Evolutionary conservation across 2,113 vertebrate genomes (phyloP).

Genomic region (Myocastor coypus): DNA sequence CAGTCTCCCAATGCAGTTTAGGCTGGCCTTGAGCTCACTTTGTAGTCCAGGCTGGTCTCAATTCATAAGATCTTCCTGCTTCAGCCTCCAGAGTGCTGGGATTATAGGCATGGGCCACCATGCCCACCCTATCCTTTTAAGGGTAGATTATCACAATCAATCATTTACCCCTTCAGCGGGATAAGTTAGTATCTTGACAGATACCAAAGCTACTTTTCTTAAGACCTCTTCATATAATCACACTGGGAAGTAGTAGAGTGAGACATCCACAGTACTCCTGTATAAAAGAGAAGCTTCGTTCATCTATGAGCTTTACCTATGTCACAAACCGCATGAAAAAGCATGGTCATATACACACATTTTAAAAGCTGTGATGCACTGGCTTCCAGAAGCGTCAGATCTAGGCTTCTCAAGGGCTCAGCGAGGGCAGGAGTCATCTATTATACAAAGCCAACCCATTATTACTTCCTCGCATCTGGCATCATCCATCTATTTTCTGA

Average conservation of each 20-base stretch:
- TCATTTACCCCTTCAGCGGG: not conserved
- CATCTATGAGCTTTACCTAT: not conserved
- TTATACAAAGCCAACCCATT: constrained; percentile 46
- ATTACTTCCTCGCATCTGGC: constrained; percentile 52
- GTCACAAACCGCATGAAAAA: constrained; percentile 36
- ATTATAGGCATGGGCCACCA: too few species aligned
- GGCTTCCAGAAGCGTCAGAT: constrained; percentile 43
- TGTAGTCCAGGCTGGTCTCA: too few species aligned
- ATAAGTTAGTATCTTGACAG: not conserved
- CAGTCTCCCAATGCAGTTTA: too few species aligned
- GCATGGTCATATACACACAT: not conserved
- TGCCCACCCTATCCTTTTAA: too few species aligned
- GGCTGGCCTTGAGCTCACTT: too few species aligned
- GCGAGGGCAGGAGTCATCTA: constrained; percentile 53
- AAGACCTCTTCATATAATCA: constrained; percentile 40
- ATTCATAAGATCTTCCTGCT: too few species aligned
- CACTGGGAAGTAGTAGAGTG: constrained; percentile 4
- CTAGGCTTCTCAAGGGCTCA: constrained; percentile 53
- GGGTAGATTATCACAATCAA: not conserved
- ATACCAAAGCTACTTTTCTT: not conserved
- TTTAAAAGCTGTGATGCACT: constrained; percentile 24
- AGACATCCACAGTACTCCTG: not conserved
- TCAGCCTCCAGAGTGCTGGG: too few species aligned
- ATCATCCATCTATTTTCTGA: constrained; percentile 42
- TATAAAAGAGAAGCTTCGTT: not conserved